Evolutionary conservation across 2,797 vertebrate species (phyloP), one percentile per base, ranked within the genome.

Genomic region (Menidia menidia): DNA sequence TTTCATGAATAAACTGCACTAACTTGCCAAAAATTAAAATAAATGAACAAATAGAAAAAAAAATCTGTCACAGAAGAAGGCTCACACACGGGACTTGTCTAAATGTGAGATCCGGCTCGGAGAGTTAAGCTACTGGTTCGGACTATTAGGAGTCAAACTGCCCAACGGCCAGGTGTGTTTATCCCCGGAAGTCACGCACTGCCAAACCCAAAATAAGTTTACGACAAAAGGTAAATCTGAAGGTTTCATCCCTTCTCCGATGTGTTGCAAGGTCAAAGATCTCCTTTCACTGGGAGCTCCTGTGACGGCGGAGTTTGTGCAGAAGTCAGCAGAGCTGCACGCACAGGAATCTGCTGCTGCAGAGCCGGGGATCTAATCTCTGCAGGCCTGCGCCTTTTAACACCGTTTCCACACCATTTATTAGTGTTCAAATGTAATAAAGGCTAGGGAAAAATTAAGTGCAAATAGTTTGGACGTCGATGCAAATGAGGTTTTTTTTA

Each of bases 241-340:
- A 73, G 64, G 77, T 85, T 87, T 68, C 51, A 54, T 86, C 63
- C 80, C 73, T 67, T 77, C 75, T 77, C 84, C 65, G 66, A 54
- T 73, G 60, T 77, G 85, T 87, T 82, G 86, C 93, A 94, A 95
- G 93, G 93, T 95, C 93, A 94, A 92, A 94, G 84, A 93, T 93
- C 93, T 93, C 87, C 62, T 80, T 92, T 95, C 91, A 92, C 93
- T 68, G 78, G 56, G 85, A 73, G 87, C 91, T 86, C 82, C 60
- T 77, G 86, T 85, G 71, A 86, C 84, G 68, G 81, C 72, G 82
- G 84, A 78, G 80, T 90, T 93, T 92, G 78, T 92, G 92, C 92
- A 88, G 50, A 69, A 87, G 91, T 94, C 93, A 92, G 94, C 82
- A 80, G 86, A 73, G 82, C 81, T 80, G 81, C 80, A 68, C 64